Evolutionary conservation across 2,888 invertebrate species (phyloP).

Genomic region (Drosophila pseudotalamancana): DNA sequence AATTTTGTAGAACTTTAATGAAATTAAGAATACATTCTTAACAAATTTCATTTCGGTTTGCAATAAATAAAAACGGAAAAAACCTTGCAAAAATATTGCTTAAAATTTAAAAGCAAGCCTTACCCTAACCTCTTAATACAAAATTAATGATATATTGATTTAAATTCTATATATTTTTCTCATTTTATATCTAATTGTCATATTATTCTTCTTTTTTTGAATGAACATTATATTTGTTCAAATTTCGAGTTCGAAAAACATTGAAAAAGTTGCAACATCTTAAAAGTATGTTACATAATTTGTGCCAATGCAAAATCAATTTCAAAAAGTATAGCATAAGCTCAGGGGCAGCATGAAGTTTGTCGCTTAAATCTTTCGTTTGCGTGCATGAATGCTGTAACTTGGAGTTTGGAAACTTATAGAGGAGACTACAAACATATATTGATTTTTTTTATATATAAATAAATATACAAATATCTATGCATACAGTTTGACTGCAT

Average conservation of each 20-base stretch:
- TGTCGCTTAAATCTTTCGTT: constrained; percentile 75
- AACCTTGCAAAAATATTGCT: too few relatives aligned
- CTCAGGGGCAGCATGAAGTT: constrained; percentile 38
- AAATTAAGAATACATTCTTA: too few relatives aligned
- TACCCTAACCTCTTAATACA: too few relatives aligned
- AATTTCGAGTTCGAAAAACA: constrained; percentile 15
- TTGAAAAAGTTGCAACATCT: neutral
- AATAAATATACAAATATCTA: neutral
- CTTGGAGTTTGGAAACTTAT: neutral
- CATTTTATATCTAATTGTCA: too few relatives aligned
- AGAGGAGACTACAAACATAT: too few relatives aligned
- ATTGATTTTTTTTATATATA: neutral
- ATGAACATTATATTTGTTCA: neutral
- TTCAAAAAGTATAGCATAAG: constrained; percentile 28
- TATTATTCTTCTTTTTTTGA: too few relatives aligned
- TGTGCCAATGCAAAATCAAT: fast-evolving
- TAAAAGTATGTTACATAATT: constrained; percentile 26
- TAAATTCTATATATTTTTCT: neutral
- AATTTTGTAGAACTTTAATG: too few relatives aligned
- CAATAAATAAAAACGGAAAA: too few relatives aligned
- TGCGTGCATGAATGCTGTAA: neutral
- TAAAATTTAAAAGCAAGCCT: too few relatives aligned
- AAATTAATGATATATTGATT: too few relatives aligned
- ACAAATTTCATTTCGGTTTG: too few relatives aligned
- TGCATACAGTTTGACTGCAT: neutral